Percentiles rank a stretch among this genome's conserved stretches.
These are phyloP conservation scores for Brotula barbata DNA, from an alignment of 2,797 vertebrate species.

Conservation along the genomic window DNA sequence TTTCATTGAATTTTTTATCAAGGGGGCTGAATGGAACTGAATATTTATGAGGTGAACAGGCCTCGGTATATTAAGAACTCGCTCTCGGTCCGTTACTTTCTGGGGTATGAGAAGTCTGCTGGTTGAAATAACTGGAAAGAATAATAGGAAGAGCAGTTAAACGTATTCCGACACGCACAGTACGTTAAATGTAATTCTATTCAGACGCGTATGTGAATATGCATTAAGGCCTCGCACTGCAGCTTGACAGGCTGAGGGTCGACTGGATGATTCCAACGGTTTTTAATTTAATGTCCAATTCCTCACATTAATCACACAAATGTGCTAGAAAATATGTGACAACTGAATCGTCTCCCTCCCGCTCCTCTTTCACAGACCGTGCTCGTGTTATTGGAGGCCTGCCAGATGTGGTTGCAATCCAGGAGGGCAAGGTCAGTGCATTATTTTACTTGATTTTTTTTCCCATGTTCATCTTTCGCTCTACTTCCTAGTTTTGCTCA, in stretches of 20 bases:
- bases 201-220: background rate
- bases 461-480: background rate
- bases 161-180: no score
- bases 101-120: conserved; percentile 1
- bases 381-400: conserved; percentile 94
- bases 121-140: background rate
- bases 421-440: conserved; percentile 93
- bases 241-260: no score
- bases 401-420: conserved; percentile 98
- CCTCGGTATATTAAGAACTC: background rate
- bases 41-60: background rate
- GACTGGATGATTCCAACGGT: no score
- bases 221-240: no score
- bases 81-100: background rate
- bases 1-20: conserved; percentile 1
- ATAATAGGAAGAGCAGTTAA: background rate
- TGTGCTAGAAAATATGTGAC: no score
- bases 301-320: no score
- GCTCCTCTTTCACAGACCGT: conserved; percentile 83
- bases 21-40: background rate
- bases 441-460: background rate
- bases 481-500: background rate
- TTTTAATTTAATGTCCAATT: no score
- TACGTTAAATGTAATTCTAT: conserved; percentile 1
- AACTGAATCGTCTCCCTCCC: conserved; percentile 22